Conservation (phyloP, 1,140 invertebrate species). For the Drosophila jambulina region DNA sequence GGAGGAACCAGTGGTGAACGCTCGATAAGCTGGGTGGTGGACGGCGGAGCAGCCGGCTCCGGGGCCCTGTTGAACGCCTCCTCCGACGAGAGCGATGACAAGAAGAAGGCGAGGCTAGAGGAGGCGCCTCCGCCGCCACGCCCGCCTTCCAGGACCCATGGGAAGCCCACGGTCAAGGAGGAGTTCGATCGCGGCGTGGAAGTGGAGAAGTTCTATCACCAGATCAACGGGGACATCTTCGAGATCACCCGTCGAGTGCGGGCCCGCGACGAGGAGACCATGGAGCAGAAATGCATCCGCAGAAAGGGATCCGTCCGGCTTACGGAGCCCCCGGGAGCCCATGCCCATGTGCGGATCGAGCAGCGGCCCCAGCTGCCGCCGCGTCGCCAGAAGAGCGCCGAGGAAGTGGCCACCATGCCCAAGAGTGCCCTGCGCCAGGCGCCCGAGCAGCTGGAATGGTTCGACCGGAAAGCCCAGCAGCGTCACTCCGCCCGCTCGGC, state of each 20-base stretch:
- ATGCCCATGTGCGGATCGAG: constrained; percentile 61
- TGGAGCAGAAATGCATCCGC: constrained; percentile 78
- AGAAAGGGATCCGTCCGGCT: constrained; percentile 69
- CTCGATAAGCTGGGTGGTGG: constrained; percentile 79
- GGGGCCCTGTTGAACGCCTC: constrained; percentile 63
- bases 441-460: constrained; percentile 78
- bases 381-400: constrained; percentile 77
- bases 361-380: constrained; percentile 77
- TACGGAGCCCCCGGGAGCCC: constrained; percentile 36
- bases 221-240: constrained; percentile 84
- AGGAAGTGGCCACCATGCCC: constrained; percentile 76
- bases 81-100: constrained; percentile 74
- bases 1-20: constrained; percentile 55
- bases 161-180: constrained; percentile 68
- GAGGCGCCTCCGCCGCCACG: constrained; percentile 48
- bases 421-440: constrained; percentile 68
- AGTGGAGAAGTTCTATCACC: constrained; percentile 84
- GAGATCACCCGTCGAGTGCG: constrained; percentile 81
- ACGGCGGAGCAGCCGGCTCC: constrained; percentile 69
- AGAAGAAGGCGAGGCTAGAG: constrained; percentile 51
- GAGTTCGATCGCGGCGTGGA: constrained; percentile 83
- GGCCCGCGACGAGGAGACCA: constrained; percentile 79
- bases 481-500: constrained; percentile 82
- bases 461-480: constrained; percentile 81
- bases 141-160: constrained; percentile 55